Evolutionary conservation across 2,797 vertebrate species (phyloP), one percentile per base, ranked within the genome.

Genomic region (Rhincodon typus): DNA sequence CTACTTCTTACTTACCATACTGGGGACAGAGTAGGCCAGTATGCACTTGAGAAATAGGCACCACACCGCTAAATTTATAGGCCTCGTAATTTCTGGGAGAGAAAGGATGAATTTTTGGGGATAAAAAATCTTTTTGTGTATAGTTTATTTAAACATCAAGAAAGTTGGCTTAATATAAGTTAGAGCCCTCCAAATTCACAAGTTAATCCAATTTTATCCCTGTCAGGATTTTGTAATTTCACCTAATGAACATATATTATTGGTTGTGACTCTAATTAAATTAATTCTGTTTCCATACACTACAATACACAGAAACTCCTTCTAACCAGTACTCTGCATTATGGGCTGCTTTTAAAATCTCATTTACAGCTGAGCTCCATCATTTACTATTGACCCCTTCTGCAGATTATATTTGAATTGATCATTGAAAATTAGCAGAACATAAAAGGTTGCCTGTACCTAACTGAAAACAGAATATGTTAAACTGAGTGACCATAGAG

Each of bases 361-460:
- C 0, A 88, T 30, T 15, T 13, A 57, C 21, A 8, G 34, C 57
- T 62, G 57, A 62, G 57, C 57, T 62, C 57, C 12, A 62, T 62
- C 57, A 62, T 12, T 62, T 62, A 12, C 57, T 62, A 62, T 62
- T 62, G 12, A 62, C 10, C 57, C 10, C 57, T 66, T 66, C 34
- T 34, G 30, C 50, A 91, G 88, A 34, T 66, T 91, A 91, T 19
- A 15, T 57, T 62, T 15, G 1, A 62, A n/a, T 62, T 19, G 34
- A 91, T 66, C 62, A 62, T 91, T 91, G 57, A 91, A 91, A 91
- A 66, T 91, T 21, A 62, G 15, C 30, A 90, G 77, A 79, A 79
- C n/a, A 19, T 0, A 38, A 4, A 5, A 30, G 53, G 87, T 17
- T 27, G 30, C 19, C 34, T 57, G 7, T 21, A 34, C 4, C 30